phyloP scores from a whole-genome alignment of 2,888 invertebrate species.

The Cyclophora albipunctata region DNA sequence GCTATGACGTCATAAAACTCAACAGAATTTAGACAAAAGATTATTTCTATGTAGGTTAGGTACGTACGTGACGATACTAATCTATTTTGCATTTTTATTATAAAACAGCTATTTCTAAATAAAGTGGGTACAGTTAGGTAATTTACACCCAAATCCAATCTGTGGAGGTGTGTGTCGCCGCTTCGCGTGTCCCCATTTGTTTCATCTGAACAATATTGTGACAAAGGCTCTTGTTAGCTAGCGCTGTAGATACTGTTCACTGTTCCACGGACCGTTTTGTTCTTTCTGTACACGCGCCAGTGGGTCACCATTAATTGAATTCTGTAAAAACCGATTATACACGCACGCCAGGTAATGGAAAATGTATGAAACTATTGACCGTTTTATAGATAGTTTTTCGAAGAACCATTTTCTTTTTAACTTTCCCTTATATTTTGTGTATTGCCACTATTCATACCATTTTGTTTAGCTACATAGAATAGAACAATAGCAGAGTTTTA shows the following conservation, averaged over 20 bases:
- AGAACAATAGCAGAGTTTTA: background rate
- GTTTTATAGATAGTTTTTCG: constrained; percentile 2
- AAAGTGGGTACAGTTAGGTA: constrained; percentile 21
- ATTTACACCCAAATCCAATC: constrained; percentile 30
- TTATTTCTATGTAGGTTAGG: too few species aligned
- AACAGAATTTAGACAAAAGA: too few species aligned
- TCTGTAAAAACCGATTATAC: constrained; percentile 62
- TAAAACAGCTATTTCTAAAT: background rate
- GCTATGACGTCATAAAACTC: too few species aligned
- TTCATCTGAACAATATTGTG: constrained; percentile 24
- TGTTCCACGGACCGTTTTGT: constrained; percentile 36
- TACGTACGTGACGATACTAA: too few species aligned
- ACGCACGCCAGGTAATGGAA: constrained; percentile 59
- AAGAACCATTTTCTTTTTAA: constrained; percentile 2
- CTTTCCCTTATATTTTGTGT: background rate
- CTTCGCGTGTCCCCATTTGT: constrained; percentile 26
- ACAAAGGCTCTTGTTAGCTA: constrained; percentile 30
- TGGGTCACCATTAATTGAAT: constrained; percentile 71
- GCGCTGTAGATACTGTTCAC: constrained; percentile 1
- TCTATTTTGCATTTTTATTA: too few species aligned
- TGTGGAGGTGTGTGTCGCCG: constrained; percentile 22
- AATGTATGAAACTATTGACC: constrained; percentile 25
- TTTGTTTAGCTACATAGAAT: too few species aligned
- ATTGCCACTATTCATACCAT: too few species aligned
- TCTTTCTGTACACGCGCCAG: constrained; percentile 39